Conservation (phyloP, 1,140 invertebrate species). For the Euura saliciscinereae region DNA sequence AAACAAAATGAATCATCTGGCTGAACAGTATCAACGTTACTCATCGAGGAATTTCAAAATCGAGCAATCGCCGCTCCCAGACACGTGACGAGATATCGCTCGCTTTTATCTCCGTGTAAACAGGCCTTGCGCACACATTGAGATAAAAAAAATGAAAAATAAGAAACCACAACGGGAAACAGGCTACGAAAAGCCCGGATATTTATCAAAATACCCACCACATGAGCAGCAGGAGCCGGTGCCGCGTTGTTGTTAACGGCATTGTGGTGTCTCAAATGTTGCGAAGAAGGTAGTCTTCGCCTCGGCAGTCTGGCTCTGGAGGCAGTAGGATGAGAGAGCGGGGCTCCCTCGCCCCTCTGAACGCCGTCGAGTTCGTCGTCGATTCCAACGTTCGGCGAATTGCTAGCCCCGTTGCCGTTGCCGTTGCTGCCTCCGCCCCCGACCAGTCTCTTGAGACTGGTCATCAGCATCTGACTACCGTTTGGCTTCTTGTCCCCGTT, state of each 20-base stretch:
- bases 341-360: constrained; percentile 61
- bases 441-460: constrained; percentile 48
- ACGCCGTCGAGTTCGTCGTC: constrained; percentile 65
- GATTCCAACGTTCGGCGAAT: constrained; percentile 19
- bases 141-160: not conserved
- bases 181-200: not conserved
- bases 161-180: not conserved
- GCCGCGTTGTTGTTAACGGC: constrained; percentile 16
- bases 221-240: constrained; percentile 21
- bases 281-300: constrained; percentile 66
- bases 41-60: not conserved
- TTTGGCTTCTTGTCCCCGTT: constrained; percentile 41
- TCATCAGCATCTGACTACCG: constrained; percentile 40
- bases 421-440: constrained; percentile 39
- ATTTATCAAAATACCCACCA: constrained; percentile 28
- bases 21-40: not conserved
- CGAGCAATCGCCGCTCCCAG: not conserved
- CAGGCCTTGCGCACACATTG: not conserved
- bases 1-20: not conserved
- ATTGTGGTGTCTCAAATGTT: constrained; percentile 49
- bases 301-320: constrained; percentile 68
- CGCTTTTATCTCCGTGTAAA: not conserved
- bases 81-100: not conserved
- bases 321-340: constrained; percentile 69
- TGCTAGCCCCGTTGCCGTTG: constrained; percentile 31